Conservation (phyloP, 2,888 invertebrate genomes). For the Linnaemya vulpina region DNA sequence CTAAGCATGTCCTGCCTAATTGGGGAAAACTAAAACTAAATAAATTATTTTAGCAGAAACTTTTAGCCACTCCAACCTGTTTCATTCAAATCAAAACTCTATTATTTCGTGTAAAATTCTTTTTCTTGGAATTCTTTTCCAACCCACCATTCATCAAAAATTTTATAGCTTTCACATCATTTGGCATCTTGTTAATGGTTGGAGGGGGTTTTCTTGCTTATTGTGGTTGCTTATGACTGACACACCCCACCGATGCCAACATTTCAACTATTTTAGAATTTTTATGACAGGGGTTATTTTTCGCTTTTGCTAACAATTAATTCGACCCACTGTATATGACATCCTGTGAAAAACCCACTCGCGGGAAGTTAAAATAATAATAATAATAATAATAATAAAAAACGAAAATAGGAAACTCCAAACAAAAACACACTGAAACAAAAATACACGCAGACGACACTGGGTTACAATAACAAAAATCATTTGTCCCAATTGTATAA, state of each 20-base stretch:
- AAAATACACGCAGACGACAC: conserved; percentile 12
- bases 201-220: not conserved
- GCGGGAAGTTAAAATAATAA: conserved; percentile 51
- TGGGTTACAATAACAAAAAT: conserved; percentile 30
- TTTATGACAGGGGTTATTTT: conserved; percentile 49
- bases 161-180: conserved; percentile 66
- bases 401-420: not conserved
- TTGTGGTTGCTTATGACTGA: not conserved
- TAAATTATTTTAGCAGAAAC: not conserved
- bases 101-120: conserved; percentile 3
- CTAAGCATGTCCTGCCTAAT: not conserved
- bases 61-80: not conserved
- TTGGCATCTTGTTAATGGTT: conserved; percentile 56
- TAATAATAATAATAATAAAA: conserved; percentile 21
- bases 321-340: conserved; percentile 67
- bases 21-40: not conserved
- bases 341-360: conserved; percentile 57
- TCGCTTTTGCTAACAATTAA: conserved; percentile 51
- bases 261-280: conserved; percentile 22
- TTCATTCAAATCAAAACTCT: conserved; percentile 18
- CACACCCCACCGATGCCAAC: conserved; percentile 7
- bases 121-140: not conserved
- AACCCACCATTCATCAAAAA: conserved; percentile 58
- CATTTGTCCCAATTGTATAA: conserved; percentile 62
- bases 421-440: conserved; percentile 3